Percentiles rank a stretch among this genome's conserved stretches.
Evolutionary conservation across 2,113 vertebrate species (phyloP).

Genomic region (Cercopithecus mona): DNA sequence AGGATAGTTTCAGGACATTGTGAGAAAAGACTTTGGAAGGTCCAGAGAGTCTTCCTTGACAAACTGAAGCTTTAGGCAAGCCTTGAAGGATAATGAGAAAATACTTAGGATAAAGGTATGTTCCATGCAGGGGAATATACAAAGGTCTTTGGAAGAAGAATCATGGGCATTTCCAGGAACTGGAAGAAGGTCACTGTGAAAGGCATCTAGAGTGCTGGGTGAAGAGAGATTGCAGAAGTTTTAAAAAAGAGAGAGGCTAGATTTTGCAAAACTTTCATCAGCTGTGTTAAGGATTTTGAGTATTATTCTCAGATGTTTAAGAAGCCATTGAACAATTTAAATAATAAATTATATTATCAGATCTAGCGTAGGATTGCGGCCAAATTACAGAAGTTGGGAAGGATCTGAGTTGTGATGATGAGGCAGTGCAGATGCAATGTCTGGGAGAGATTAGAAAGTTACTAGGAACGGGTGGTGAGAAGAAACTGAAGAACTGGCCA

Average conservation of each 20-base stretch:
- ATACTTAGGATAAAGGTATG: neutral
- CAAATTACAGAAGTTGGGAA: neutral
- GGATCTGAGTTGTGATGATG: neutral
- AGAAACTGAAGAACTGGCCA: neutral
- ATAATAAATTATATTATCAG: neutral
- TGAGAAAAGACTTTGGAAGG: neutral
- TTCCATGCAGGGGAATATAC: neutral
- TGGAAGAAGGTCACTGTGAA: neutral
- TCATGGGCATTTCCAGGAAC: neutral
- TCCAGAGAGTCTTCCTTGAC: neutral
- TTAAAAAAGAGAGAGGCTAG: neutral
- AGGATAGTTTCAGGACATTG: neutral
- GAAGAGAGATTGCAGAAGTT: neutral
- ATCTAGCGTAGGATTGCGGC: neutral
- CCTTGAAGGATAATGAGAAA: neutral
- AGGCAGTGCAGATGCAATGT: accelerated
- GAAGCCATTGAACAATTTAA: neutral
- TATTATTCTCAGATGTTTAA: neutral
- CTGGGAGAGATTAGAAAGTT: neutral
- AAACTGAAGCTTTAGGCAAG: neutral
- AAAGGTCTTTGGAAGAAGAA: neutral
- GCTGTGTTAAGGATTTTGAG: neutral
- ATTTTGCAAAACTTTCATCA: neutral
- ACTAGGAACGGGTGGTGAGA: too few relatives aligned
- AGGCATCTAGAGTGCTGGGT: neutral